A percentile compares a stretch with the other conserved stretches of the same genome.
These are phyloP conservation scores for Marronus borbonicus DNA, from an alignment of 2,888 invertebrate genomes.

Conservation along the genomic window DNA sequence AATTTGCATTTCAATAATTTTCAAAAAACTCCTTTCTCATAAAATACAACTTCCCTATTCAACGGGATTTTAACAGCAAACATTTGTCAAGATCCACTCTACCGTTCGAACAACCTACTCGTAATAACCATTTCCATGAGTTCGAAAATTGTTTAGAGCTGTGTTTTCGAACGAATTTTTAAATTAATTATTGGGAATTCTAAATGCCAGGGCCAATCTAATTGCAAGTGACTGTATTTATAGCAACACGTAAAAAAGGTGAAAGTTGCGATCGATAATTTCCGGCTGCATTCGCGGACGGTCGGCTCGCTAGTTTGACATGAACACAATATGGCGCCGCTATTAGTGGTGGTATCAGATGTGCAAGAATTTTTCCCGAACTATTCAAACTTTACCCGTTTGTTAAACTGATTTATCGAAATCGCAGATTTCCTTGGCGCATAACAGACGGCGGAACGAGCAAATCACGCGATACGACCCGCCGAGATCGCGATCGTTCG, in stretches of 20 bases:
- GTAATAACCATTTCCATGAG: too few species aligned
- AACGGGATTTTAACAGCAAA: too few species aligned
- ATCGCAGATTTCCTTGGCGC: background rate
- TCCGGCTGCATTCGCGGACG: slow-evolving; percentile 46
- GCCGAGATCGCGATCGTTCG: background rate
- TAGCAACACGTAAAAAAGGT: slow-evolving; percentile 20
- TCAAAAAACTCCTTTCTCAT: too few species aligned
- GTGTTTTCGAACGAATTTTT: too few species aligned
- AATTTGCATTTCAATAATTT: too few species aligned
- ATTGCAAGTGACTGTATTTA: background rate
- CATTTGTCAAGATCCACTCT: too few species aligned
- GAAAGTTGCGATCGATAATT: slow-evolving; percentile 41
- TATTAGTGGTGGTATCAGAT: slow-evolving; percentile 61
- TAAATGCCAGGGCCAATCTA: background rate
- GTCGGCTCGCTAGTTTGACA: slow-evolving; percentile 56
- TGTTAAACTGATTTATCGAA: background rate
- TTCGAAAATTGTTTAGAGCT: too few species aligned
- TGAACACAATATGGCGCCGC: slow-evolving; percentile 64
- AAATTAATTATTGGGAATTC: too few species aligned
- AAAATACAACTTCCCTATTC: too few species aligned
- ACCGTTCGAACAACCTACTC: too few species aligned
- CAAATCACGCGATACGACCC: background rate
- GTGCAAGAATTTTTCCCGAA: slow-evolving; percentile 57
- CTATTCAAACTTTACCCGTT: slow-evolving; percentile 13
- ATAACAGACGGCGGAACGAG: background rate